Base-by-base conservation (phyloP, 1,140 invertebrate genomes). In the Berghia stephanieae region DNA sequence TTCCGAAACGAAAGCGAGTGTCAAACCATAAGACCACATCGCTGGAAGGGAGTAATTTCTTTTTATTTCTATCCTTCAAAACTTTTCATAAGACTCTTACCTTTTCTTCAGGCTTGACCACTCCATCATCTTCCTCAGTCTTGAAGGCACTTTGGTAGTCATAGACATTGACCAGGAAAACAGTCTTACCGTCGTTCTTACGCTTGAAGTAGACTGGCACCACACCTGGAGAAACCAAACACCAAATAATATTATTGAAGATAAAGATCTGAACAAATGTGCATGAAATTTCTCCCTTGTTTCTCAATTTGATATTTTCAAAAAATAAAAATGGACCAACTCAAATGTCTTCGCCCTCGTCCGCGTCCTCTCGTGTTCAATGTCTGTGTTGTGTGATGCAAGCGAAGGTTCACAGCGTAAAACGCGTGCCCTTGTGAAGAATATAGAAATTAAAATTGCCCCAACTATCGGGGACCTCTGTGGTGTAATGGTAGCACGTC, bases 171-270 rank as follows among this genome's bases (percentile, higher is more conserved):
- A 82, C 81, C 34, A 49, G 0, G 42, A 77, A 69, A 6, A 27
- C 46, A 3, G 66, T 60, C 5, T 36, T 21, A 18, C 57, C 55
- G 69, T 82, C 78, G 0, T 70, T 49, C 36, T 76, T 77, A 18
- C 70, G 34, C 27, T 67, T 69, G 68, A 82, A 82, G 57, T 16
- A 49, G n/a, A 82, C 78, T 2, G 81, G 78, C n/a, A 80, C 57
- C 10, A 75, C 57, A 8, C 74, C 74, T 76, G 74, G 18, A 43
- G 3, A 46, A 40, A 70, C 21, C 21, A 70, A 70, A 38, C 57
- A 70, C 21, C 21, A 70, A 70, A 38, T 27, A 60, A 16, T 16
- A n/a, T 8, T 60, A 16, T 60, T 60, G 6, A 10, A 27, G 24
- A 27, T 16, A 60, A 60, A 16, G 6, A 16, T 16, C 10, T n/a